Evolutionary conservation across 2,113 vertebrate genomes (phyloP).

Genomic region (Hemibagrus wyckioides): DNA sequence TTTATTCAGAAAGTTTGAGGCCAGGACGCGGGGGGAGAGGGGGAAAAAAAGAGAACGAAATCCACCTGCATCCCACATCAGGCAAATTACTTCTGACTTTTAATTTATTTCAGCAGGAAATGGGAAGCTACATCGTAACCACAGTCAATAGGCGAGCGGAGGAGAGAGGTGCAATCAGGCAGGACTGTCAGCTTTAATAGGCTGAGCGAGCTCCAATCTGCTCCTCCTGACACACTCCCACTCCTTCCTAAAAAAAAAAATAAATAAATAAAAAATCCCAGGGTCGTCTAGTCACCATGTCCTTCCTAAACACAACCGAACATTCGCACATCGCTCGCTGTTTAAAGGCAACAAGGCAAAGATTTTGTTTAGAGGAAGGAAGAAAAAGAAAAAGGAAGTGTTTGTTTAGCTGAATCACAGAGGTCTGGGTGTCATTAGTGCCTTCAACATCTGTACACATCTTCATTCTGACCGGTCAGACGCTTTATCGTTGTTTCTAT

Average conservation of each 20-base stretch:
- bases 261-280: constrained; percentile 60
- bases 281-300: constrained; percentile 72
- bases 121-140: constrained; percentile 95
- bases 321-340: constrained; percentile 56
- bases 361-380: not conserved
- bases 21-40: constrained; percentile 23
- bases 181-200: constrained; percentile 96
- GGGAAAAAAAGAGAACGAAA: constrained; percentile 41
- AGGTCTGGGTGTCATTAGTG: not conserved
- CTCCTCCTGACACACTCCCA: constrained; percentile 80
- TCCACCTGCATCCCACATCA: constrained; percentile 91
- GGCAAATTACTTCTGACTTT: constrained; percentile 99
- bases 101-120: constrained; percentile 99
- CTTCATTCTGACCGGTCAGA: not conserved
- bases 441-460: not conserved
- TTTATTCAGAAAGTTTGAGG: constrained; percentile 75
- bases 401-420: not conserved
- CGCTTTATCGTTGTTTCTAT: not conserved
- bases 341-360: not conserved
- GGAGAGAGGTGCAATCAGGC: constrained; percentile 90
- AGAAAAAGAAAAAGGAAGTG: not conserved
- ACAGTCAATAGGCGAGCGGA: constrained; percentile 91
- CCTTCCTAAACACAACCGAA: constrained; percentile 85
- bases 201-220: constrained; percentile 90
- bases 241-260: constrained; percentile 63